Percentiles rank a stretch among this genome's conserved stretches.
These are phyloP conservation scores for Diplazon laetatorius DNA, from an alignment of 2,888 invertebrate genomes.

Conservation along the genomic window DNA sequence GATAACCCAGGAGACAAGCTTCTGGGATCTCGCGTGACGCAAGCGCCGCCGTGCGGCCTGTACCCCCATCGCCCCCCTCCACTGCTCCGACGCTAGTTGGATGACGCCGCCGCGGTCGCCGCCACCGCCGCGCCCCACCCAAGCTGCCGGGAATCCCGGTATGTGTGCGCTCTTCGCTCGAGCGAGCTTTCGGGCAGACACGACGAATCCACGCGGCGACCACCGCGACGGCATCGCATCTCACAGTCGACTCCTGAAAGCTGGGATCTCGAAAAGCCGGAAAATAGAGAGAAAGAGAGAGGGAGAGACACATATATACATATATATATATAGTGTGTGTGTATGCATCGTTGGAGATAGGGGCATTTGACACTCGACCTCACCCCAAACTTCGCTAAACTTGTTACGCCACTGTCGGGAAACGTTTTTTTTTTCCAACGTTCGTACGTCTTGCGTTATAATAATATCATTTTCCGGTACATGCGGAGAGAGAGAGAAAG, in stretches of 20 bases:
- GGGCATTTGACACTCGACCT: constrained; percentile 35
- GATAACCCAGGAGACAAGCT: constrained; percentile 76
- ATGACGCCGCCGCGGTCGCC: constrained; percentile 53
- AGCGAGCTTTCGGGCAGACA: constrained; percentile 12
- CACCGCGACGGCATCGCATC: neutral
- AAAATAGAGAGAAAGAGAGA: constrained; percentile 15
- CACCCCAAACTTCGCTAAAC: neutral
- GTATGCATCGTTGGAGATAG: constrained; percentile 32
- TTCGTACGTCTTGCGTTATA: neutral
- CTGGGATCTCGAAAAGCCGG: constrained; percentile 3
- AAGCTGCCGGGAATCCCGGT: constrained; percentile 33
- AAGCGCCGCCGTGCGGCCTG: constrained; percentile 66
- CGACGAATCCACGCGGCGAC: neutral
- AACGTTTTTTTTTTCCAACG: no score
- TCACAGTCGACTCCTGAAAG: constrained; percentile 3
- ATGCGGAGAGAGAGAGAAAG: no score
- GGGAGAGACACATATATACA: neutral
- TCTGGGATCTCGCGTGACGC: constrained; percentile 71
- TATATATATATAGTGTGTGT: constrained; percentile 3
- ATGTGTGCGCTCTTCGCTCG: constrained; percentile 7
- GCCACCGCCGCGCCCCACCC: constrained; percentile 50
- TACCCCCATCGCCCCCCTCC: no score
- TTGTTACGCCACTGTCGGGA: constrained; percentile 6
- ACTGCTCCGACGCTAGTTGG: no score
- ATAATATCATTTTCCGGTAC: neutral